phyloP scores from a whole-genome alignment of 2,888 invertebrate genomes.

The Scaptomyza parva region DNA sequence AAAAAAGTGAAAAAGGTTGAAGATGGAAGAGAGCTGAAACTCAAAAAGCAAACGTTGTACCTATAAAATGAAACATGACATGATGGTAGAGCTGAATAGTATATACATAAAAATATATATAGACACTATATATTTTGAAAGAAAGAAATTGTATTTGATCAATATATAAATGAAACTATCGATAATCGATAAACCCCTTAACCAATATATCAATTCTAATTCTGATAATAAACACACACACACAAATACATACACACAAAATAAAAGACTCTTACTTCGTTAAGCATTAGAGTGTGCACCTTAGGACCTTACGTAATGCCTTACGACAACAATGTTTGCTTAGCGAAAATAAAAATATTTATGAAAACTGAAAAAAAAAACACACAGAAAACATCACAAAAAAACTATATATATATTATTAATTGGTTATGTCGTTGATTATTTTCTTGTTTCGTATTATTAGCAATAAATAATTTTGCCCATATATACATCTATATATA shows the following conservation, averaged over 20 bases:
- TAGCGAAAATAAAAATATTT: conserved; percentile 41
- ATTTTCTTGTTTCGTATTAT: conserved; percentile 62
- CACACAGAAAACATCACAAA: not conserved
- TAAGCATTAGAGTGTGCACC: conserved; percentile 33
- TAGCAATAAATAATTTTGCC: conserved; percentile 68
- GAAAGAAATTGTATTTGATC: conserved; percentile 17
- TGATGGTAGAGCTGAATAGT: conserved; percentile 35
- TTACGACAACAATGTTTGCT: conserved; percentile 52
- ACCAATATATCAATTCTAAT: conserved; percentile 11
- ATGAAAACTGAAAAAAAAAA: conserved; percentile 21
- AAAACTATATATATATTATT: conserved; percentile 23
- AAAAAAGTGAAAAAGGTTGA: conserved; percentile 12
- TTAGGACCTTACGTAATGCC: conserved; percentile 50
- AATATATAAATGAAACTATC: conserved; percentile 11
- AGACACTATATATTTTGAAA: conserved; percentile 16
- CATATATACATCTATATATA: conserved; percentile 36
- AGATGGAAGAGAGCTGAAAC: conserved; percentile 31
- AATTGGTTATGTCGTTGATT: conserved; percentile 52
- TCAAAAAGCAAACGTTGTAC: conserved; percentile 62
- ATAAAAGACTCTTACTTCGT: conserved; percentile 46
- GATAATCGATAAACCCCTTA: conserved; percentile 6
- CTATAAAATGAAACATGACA: conserved; percentile 64
- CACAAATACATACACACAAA: conserved; percentile 5
- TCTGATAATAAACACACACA: conserved; percentile 13
- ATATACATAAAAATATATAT: conserved; percentile 4